A percentile compares a stretch with the other conserved stretches of the same genome.
Conservation (phyloP, 2,113 vertebrate species). For the Macrotus californicus region DNA sequence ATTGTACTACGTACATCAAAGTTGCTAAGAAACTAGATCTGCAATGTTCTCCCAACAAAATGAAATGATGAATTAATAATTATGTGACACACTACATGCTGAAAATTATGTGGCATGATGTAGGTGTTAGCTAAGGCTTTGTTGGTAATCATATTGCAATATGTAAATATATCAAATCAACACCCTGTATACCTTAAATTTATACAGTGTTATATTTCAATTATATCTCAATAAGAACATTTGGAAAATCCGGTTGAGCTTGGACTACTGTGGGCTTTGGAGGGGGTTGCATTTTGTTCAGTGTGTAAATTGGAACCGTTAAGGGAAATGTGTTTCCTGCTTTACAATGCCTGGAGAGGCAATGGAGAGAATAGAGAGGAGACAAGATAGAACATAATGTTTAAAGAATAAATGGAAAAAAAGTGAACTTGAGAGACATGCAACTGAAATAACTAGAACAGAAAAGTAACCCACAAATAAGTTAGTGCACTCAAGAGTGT, state of each 20-base stretch:
- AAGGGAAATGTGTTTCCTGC: not conserved
- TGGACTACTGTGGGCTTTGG: not conserved
- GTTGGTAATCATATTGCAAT: not conserved
- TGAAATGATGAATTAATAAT: not conserved
- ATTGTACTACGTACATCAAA: not conserved
- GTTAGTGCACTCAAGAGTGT: accelerated
- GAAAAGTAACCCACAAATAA: not conserved
- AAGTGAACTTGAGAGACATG: not conserved
- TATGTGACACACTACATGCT: not conserved
- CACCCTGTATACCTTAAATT: not conserved
- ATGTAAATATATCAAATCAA: not conserved
- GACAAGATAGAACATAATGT: not conserved
- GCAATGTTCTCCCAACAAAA: not conserved
- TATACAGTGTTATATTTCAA: not conserved
- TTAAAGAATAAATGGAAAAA: not conserved
- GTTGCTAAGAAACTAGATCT: not conserved
- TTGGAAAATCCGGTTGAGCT: not conserved
- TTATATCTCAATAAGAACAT: not conserved
- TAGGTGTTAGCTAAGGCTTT: not conserved
- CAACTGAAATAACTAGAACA: not conserved
- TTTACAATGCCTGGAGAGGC: not conserved
- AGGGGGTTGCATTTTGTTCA: not conserved
- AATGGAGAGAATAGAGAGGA: not conserved
- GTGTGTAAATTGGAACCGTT: not conserved
- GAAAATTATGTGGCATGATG: not conserved